Percentiles rank a stretch among this genome's conserved stretches.
Evolutionary conservation across 2,888 invertebrate genomes (phyloP).

Genomic region (Eilema caniola): DNA sequence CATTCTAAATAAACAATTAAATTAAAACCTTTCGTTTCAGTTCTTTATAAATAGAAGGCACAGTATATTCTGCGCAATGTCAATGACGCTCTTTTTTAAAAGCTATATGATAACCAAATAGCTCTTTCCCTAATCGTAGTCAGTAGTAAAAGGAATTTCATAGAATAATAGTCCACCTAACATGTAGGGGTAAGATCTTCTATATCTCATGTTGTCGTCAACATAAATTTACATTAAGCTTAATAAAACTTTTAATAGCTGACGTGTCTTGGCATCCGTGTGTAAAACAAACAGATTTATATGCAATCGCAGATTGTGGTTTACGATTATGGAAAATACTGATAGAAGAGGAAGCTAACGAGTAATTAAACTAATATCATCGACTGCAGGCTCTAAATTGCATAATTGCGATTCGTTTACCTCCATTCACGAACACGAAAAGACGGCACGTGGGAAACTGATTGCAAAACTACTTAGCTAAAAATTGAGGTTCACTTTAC

Average conservation of each 20-base stretch:
- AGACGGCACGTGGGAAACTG: constrained; percentile 51
- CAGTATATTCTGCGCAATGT: not conserved
- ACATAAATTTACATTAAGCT: constrained; percentile 48
- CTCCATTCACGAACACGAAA: constrained; percentile 35
- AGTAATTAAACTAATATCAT: constrained; percentile 68
- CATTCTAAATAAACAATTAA: no score
- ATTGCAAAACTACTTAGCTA: constrained; percentile 54
- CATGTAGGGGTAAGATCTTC: constrained; percentile 6
- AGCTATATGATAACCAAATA: not conserved
- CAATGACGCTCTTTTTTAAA: not conserved
- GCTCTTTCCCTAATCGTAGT: not conserved
- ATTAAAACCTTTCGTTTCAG: no score
- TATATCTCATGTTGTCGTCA: constrained; percentile 39
- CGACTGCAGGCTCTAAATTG: constrained; percentile 47
- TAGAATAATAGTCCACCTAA: not conserved
- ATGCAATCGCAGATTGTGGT: constrained; percentile 74
- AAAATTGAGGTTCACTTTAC: constrained; percentile 57
- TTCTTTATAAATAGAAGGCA: not conserved
- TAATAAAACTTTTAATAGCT: constrained; percentile 50
- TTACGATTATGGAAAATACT: constrained; percentile 78
- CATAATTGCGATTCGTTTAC: constrained; percentile 57
- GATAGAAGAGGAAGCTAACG: constrained; percentile 70
- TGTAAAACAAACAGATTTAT: constrained; percentile 71
- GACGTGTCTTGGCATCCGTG: constrained; percentile 53
- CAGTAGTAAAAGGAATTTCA: not conserved